Base-by-base conservation (phyloP, 1,140 invertebrate species). In the Diuraphis noxia region DNA sequence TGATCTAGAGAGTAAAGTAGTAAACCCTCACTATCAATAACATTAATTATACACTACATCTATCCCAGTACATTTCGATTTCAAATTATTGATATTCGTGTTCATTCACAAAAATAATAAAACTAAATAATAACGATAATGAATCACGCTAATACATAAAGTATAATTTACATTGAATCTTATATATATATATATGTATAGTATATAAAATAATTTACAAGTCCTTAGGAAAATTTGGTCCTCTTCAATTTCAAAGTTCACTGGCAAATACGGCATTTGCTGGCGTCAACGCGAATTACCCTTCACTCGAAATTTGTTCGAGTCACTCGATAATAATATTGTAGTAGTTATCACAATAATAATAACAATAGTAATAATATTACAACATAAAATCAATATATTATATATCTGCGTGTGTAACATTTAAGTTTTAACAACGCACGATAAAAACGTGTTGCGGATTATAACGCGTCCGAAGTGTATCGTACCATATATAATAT, bases 111-210 rank as follows among this genome's bases (percentile, higher is more conserved):
- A 41, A 85, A 85, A 46, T 46, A 46, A 85, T 34, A 85, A 43
- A 41, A 63, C 56, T n/a, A 63, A 84, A 41, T 84, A 84, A 84
- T 41, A 81, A 81, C 23, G 38, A 81, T 40, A 82, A 82, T 43
- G 23, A 84, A 30, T 84, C 40, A 40, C 79, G 36, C 36, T 25
- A 38, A 84, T 84, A 84, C 25, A 43, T n/a, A 2, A 13, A 36
- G 30, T 41, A 84, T n/a, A 8, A 84, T 84, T 41, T 40, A 43
- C 40, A 84, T 43, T 43, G 40, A 81, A 38, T 38, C n/a, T n/a
- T n/a, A n/a, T n/a, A n/a, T 25, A 38, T 23, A 40, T 40, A 81
- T 79, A 23, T 38, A 63, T 81, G 21, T 43, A 84, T 84, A 17
- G 21, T 41, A 81, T 25, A 41, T 17, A 82, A 82, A n/a, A 82